These are phyloP conservation scores for Equus quagga DNA, from an alignment of 2,113 vertebrate genomes.

Conservation along the genomic window DNA sequence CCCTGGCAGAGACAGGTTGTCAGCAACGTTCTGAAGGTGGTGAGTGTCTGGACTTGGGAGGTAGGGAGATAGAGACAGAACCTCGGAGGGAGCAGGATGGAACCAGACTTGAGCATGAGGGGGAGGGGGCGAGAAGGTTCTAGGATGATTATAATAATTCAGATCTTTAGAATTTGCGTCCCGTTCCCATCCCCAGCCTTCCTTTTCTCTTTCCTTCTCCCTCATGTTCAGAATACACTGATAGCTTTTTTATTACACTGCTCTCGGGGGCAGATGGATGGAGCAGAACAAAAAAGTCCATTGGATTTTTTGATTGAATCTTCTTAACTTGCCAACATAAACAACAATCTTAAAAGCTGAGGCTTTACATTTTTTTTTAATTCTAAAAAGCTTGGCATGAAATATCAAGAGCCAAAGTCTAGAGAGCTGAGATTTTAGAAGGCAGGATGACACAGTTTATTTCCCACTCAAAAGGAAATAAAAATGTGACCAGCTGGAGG, in stretches of 20 bases:
- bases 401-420: slow-evolving; percentile 66
- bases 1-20: background rate
- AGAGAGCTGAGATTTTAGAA: slow-evolving; percentile 69
- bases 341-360: slow-evolving; percentile 58
- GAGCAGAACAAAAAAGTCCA: background rate
- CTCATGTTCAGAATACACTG: background rate
- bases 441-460: slow-evolving; percentile 64
- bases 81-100: background rate
- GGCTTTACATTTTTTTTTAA: slow-evolving; percentile 30
- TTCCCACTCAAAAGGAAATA: slow-evolving; percentile 61
- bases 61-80: background rate
- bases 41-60: background rate
- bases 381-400: slow-evolving; percentile 63
- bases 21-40: background rate
- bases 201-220: background rate
- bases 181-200: background rate
- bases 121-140: background rate
- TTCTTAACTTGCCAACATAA: slow-evolving; percentile 17
- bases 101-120: background rate
- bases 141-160: background rate
- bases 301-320: slow-evolving; percentile 48
- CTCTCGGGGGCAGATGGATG: background rate
- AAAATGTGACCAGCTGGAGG: slow-evolving; percentile 53
- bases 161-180: background rate
- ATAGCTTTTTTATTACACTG: background rate